Percentiles rank a stretch among this genome's conserved stretches.
Conservation (phyloP, 2,888 invertebrate genomes). For the Nasonovia ribisnigri region DNA sequence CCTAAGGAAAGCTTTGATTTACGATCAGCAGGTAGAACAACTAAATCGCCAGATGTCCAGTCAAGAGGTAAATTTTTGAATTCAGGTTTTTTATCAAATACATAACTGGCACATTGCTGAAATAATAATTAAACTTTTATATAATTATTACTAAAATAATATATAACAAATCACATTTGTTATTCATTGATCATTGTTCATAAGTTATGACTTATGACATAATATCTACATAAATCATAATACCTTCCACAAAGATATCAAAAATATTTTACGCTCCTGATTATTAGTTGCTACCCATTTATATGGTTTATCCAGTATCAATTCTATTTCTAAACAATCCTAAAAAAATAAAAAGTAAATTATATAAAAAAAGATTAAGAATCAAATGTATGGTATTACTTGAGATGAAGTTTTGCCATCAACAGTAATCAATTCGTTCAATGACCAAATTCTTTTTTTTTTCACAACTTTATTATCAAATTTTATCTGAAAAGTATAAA, state of each 20-base stretch:
- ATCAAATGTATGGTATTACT: conserved; percentile 70
- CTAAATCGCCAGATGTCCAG: conserved; percentile 74
- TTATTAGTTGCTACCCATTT: conserved; percentile 84
- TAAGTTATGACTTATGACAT: background rate
- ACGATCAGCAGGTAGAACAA: conserved; percentile 53
- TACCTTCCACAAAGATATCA: conserved; percentile 67
- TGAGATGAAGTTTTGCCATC: conserved; percentile 82
- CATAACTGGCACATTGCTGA: conserved; percentile 76
- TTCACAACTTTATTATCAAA: conserved; percentile 83
- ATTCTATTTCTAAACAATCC: conserved; percentile 83
- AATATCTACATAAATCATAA: background rate
- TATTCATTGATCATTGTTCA: background rate
- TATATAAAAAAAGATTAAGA: background rate
- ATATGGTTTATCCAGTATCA: conserved; percentile 86
- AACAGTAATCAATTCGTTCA: conserved; percentile 82
- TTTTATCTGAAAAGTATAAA: conserved; percentile 73
- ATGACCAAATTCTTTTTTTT: conserved; percentile 83
- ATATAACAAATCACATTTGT: background rate
- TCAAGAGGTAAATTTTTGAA: conserved; percentile 83
- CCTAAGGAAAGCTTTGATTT: conserved; percentile 68
- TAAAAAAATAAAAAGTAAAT: conserved; percentile 60
- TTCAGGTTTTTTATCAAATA: conserved; percentile 79
- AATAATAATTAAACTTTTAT: conserved; percentile 66
- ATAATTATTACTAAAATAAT: background rate
- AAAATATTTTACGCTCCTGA: conserved; percentile 74